Evolutionary conservation across 2,888 invertebrate species (phyloP), one percentile per base, ranked within the genome.

Genomic region (Meiosimyza platycephala): DNA sequence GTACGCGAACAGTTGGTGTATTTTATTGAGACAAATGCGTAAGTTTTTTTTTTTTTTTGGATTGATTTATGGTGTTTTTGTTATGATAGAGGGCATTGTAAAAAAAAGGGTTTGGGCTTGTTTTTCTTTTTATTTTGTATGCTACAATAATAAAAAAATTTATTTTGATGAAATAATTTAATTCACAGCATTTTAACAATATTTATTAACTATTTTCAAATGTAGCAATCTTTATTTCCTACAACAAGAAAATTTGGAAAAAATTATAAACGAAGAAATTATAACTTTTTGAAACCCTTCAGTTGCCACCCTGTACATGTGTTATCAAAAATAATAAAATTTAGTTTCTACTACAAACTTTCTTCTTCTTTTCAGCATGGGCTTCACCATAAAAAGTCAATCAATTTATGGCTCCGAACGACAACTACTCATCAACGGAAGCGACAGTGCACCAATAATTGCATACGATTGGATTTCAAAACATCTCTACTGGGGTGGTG

Each of bases 391-490:
- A 72, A 90, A 90, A 60, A 89, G 92, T 1, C 92, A 92, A 83
- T 90, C 89, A 75, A 84, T 93, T 65, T 90, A 91, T 84, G 92
- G 92, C 13, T 85, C 87, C 18, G 87, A 86, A 2, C 89, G 90
- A 60, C 90, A 91, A 83, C 87, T 89, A 55, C 89, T 93, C 80
- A 84, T 92, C 16, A 88, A 88, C 2, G 88, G 90, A 78, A 90
- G 90, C 83, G 92, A 92, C 80, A 92, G 79, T 70, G 80, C 83
- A 33, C 78, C 93, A 80, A 93, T 94, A 6, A 85, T 96, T 76
- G 95, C 95, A 52, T 90, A 95, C 72, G 96, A 97, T 87, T 95
- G 94, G 94, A 90, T 95, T 83, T 92, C 93, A 73, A 86, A 90
- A 73, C 95, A 95, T 88, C 85, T 97, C 72, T 97, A 94, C 88